Percentiles rank a stretch among this genome's conserved stretches.
Conservation (phyloP, 2,888 invertebrate species). For the Muscina levida region DNA sequence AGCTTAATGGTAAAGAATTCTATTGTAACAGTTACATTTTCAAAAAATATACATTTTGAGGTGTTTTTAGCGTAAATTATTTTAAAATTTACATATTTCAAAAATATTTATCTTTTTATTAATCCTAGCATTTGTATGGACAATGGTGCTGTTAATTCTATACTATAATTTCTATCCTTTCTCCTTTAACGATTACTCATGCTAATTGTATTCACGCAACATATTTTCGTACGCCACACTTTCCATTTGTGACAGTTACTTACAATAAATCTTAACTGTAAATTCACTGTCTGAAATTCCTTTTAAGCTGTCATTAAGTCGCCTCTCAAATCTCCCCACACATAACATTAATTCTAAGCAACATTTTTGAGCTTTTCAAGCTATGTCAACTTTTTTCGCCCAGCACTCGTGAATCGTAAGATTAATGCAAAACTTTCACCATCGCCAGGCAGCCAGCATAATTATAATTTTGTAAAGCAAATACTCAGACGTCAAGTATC, state of each 20-base stretch:
- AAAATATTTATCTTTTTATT: no score
- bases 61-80: no score
- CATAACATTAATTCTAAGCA: conserved; percentile 7
- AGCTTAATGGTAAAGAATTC: neutral
- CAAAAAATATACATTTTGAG: neutral
- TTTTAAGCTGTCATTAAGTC: neutral
- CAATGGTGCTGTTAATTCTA: no score
- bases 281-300: neutral
- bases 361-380: neutral
- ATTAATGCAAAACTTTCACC: conserved; percentile 1
- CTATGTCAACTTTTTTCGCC: conserved; percentile 8
- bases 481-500: neutral
- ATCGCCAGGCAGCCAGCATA: no score
- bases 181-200: no score
- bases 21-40: neutral
- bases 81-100: no score
- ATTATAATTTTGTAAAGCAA: neutral
- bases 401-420: neutral
- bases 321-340: neutral
- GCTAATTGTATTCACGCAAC: no score
- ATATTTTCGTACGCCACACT: no score
- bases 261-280: conserved; percentile 1
- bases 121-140: no score
- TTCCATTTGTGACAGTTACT: neutral
- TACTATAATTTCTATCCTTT: no score